These are phyloP conservation scores for Mythimna pallens DNA, from an alignment of 2,888 invertebrate species.

Conservation along the genomic window DNA sequence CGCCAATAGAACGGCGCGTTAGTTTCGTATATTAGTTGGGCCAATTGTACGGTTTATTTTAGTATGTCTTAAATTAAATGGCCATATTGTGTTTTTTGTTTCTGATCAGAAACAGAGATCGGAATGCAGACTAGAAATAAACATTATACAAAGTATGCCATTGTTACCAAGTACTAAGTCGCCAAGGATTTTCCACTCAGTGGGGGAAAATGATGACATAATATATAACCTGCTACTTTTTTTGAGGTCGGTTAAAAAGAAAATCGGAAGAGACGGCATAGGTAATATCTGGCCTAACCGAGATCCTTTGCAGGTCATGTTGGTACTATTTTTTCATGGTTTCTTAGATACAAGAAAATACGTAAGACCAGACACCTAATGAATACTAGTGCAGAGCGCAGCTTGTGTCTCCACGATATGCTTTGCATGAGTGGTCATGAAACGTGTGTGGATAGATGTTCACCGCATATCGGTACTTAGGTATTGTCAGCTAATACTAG, in stretches of 20 bases:
- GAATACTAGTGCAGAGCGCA: neutral
- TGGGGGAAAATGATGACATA: neutral
- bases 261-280: neutral
- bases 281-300: neutral
- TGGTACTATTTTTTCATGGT: neutral
- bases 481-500: neutral
- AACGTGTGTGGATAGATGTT: neutral
- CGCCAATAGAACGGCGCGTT: constrained; percentile 24
- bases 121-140: constrained; percentile 14
- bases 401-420: neutral
- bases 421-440: constrained; percentile 3
- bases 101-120: neutral
- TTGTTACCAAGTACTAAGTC: neutral
- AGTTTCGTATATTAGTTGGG: constrained; percentile 14
- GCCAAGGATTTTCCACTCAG: neutral
- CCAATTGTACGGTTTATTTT: constrained; percentile 11
- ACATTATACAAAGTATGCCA: neutral
- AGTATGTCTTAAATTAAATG: neutral
- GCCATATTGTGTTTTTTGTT: constrained; percentile 13
- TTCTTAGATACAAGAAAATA: neutral
- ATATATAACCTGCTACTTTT: no score
- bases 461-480: neutral
- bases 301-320: neutral
- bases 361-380: neutral
- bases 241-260: neutral